Evolutionary conservation across 2,113 vertebrate species (phyloP).

Genomic region (Peromyscus leucopus): DNA sequence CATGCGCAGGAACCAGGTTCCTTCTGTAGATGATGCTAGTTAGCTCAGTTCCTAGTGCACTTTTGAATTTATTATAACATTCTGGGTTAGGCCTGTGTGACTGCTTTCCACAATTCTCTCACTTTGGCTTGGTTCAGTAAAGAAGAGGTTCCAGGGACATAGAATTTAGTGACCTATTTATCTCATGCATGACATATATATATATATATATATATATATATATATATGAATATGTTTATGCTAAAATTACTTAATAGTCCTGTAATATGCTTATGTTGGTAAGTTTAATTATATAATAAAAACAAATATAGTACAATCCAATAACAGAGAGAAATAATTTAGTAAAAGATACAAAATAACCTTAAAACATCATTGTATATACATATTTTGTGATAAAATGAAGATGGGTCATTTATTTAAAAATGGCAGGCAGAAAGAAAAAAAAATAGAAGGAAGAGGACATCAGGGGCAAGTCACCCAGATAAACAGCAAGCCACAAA

Average conservation of each 20-base stretch:
- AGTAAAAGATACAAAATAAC: neutral
- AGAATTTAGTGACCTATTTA: neutral
- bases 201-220: too few species aligned
- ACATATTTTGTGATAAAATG: slow-evolving; percentile 24
- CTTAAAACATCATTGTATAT: neutral
- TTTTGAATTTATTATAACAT: neutral
- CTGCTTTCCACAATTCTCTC: neutral
- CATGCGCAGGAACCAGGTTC: neutral
- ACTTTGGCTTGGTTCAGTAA: neutral
- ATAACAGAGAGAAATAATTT: neutral
- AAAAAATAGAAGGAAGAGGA: too few species aligned
- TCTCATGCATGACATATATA: neutral
- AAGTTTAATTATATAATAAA: neutral
- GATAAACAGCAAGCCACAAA: too few species aligned
- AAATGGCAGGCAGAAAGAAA: neutral
- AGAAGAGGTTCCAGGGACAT: neutral
- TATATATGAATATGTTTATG: neutral
- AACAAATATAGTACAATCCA: neutral
- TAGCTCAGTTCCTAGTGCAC: neutral
- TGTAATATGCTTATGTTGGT: neutral
- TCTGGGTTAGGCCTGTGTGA: neutral
- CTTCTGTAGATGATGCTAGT: neutral
- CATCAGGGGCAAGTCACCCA: too few species aligned
- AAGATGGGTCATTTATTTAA: neutral
- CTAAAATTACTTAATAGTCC: neutral